phyloP scores from a whole-genome alignment of 1,140 invertebrate species.

The Meloidogyne exigua region DNA sequence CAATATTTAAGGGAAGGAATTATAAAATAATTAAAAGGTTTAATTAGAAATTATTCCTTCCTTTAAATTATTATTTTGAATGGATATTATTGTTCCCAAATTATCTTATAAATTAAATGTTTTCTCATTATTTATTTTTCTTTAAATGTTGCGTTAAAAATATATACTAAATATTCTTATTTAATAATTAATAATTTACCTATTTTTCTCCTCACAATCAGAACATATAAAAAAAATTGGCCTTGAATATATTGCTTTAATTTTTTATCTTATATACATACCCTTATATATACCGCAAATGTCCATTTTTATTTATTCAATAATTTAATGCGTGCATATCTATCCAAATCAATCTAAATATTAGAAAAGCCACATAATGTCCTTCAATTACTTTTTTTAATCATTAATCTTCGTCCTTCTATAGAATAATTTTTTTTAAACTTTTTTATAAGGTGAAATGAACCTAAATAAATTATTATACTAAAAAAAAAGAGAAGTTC shows the following conservation, averaged over 20 bases:
- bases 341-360: constrained; percentile 3
- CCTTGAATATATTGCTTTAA: not conserved
- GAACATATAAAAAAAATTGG: no score
- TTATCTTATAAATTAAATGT: no score
- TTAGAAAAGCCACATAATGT: not conserved
- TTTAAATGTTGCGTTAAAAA: no score
- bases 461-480: not conserved
- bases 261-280: not conserved
- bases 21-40: no score
- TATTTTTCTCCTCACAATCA: not conserved
- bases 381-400: not conserved
- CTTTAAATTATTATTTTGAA: no score
- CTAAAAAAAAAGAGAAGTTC: no score
- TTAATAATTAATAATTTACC: no score
- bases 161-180: no score
- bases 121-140: no score
- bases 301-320: not conserved
- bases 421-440: not conserved
- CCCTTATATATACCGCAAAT: not conserved
- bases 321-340: not conserved
- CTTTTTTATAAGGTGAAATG: not conserved
- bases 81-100: no score
- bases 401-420: not conserved
- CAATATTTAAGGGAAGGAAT: no score
- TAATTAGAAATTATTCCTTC: no score